These are phyloP conservation scores for Itoplectis maculator DNA, from an alignment of 2,888 invertebrate species.

Conservation along the genomic window DNA sequence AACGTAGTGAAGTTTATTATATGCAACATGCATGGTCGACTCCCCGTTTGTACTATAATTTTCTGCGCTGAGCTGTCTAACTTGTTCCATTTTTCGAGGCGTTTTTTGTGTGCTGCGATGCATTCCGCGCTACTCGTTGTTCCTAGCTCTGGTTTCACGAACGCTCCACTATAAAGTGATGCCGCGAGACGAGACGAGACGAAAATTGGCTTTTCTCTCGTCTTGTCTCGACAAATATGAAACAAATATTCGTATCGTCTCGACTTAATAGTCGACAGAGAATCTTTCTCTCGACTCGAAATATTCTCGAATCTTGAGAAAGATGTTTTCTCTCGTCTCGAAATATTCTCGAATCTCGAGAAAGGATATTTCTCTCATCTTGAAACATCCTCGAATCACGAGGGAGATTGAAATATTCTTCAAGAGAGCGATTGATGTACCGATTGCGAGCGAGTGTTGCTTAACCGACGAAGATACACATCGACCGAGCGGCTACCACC, in stretches of 20 bases:
- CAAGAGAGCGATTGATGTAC: constrained; percentile 5
- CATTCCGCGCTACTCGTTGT: no score
- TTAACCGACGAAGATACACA: constrained; percentile 14
- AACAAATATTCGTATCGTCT: no score
- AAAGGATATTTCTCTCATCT: constrained; percentile 6
- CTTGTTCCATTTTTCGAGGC: constrained; percentile 54
- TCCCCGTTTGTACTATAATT: constrained; percentile 64
- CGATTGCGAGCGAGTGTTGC: constrained; percentile 1
- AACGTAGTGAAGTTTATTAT: constrained; percentile 72
- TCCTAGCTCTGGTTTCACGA: no score
- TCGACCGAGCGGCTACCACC: constrained; percentile 22
- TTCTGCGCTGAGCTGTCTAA: constrained; percentile 66
- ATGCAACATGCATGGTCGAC: constrained; percentile 58
- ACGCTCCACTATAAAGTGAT: no score
- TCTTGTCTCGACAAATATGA: no score
- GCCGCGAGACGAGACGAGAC: no score
- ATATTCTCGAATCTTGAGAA: background rate
- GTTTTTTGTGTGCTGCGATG: no score
- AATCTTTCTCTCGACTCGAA: no score
- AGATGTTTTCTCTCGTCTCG: background rate
- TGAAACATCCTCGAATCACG: constrained; percentile 6
- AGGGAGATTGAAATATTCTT: constrained; percentile 8
- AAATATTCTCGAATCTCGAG: constrained; percentile 2
- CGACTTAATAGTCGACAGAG: no score
- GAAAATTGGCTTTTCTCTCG: no score